phyloP scores from a whole-genome alignment of 1,140 invertebrate genomes.

The Mercenaria mercenaria region DNA sequence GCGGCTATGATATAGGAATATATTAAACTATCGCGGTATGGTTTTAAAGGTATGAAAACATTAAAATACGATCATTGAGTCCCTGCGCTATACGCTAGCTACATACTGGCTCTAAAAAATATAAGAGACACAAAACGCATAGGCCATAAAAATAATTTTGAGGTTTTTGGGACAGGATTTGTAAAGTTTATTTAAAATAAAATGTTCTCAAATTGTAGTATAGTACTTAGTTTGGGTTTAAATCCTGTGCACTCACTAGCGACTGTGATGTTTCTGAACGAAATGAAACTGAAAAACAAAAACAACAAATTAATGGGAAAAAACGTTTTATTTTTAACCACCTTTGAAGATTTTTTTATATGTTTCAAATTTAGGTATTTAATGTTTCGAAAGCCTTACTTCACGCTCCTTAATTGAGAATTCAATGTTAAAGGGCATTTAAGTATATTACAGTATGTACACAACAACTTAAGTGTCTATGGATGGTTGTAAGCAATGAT shows the following conservation, averaged over 20 bases:
- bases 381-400: neutral
- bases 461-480: neutral
- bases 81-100: neutral
- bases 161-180: neutral
- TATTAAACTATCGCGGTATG: constrained; percentile 2
- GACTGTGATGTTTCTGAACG: no score
- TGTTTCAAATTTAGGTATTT: no score
- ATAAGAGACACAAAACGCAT: neutral
- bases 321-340: no score
- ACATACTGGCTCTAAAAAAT: constrained; percentile 1
- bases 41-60: constrained; percentile 43
- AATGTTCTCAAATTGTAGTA: no score
- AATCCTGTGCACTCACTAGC: no score
- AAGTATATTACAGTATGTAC: neutral
- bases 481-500: neutral
- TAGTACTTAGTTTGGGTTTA: no score
- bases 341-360: no score
- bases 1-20: neutral
- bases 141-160: neutral
- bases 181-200: no score
- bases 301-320: no score
- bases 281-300: no score
- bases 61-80: constrained; percentile 25
- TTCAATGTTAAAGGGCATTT: neutral
- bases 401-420: neutral